phyloP scores from a whole-genome alignment of 2,888 invertebrate genomes.

The Chorisops tibialis region DNA sequence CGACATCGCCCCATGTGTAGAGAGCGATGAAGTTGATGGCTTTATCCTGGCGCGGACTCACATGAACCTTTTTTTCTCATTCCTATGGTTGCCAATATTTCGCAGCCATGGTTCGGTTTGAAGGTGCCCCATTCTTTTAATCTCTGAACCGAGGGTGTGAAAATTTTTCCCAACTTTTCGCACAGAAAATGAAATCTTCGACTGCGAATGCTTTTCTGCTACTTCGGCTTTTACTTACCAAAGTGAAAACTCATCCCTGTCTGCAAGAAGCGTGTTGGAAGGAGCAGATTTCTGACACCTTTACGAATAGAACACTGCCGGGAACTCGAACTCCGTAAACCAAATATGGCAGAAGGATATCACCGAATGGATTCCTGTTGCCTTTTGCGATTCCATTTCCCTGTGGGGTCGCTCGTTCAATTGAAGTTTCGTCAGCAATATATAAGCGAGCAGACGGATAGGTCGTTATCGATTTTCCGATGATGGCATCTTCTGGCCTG shows the following conservation, averaged over 20 bases:
- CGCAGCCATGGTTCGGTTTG: background rate
- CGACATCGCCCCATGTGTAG: constrained; percentile 3
- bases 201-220: background rate
- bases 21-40: background rate
- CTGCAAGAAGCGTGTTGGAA: background rate
- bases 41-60: background rate
- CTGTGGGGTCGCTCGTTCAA: constrained; percentile 16
- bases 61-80: background rate
- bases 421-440: constrained; percentile 12
- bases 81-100: background rate
- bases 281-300: no score
- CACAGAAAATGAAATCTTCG: constrained; percentile 14
- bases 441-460: background rate
- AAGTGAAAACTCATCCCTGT: constrained; percentile 11
- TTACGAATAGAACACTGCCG: no score
- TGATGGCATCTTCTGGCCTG: constrained; percentile 4
- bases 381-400: constrained; percentile 13
- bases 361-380: constrained; percentile 2
- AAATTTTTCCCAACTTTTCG: constrained; percentile 11
- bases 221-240: constrained; percentile 6
- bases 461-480: constrained; percentile 26
- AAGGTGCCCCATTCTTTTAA: background rate
- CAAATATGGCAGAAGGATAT: background rate
- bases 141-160: background rate
- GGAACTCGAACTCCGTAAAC: background rate